Percentiles rank a stretch among this genome's conserved stretches.
These are phyloP conservation scores for Tribolium madens DNA, from an alignment of 1,140 invertebrate species.

Conservation along the genomic window DNA sequence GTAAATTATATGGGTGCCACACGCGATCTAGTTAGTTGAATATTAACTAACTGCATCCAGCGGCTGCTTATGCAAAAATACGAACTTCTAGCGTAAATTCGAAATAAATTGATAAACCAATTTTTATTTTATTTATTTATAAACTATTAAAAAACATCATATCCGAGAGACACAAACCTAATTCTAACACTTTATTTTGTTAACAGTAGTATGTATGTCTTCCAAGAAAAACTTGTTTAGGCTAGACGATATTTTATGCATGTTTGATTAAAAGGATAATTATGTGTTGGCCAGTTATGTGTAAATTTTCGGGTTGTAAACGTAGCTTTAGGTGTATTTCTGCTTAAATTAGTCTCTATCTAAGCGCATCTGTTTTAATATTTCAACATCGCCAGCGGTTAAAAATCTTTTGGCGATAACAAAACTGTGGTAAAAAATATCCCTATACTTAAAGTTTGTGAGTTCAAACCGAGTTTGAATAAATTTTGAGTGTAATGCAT, in stretches of 20 bases:
- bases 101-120: not conserved
- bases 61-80: not conserved
- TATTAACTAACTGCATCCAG: not conserved
- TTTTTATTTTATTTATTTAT: too few relatives aligned
- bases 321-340: not conserved
- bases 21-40: not conserved
- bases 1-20: constrained; percentile 4
- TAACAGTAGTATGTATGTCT: not conserved
- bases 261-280: not conserved
- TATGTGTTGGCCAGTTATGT: not conserved
- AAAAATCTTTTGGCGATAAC: constrained; percentile 10
- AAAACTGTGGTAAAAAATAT: not conserved
- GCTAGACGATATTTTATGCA: not conserved
- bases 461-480: not conserved
- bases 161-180: too few relatives aligned
- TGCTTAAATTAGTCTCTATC: constrained; percentile 10
- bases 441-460: not conserved
- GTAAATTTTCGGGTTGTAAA: constrained; percentile 9
- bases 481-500: constrained; percentile 1
- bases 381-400: not conserved
- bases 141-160: too few relatives aligned
- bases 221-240: not conserved
- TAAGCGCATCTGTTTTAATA: constrained; percentile 24
- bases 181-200: not conserved
- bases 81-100: not conserved